phyloP scores from a whole-genome alignment of 1,140 invertebrate species.

The Drosophila trapezifrons region DNA sequence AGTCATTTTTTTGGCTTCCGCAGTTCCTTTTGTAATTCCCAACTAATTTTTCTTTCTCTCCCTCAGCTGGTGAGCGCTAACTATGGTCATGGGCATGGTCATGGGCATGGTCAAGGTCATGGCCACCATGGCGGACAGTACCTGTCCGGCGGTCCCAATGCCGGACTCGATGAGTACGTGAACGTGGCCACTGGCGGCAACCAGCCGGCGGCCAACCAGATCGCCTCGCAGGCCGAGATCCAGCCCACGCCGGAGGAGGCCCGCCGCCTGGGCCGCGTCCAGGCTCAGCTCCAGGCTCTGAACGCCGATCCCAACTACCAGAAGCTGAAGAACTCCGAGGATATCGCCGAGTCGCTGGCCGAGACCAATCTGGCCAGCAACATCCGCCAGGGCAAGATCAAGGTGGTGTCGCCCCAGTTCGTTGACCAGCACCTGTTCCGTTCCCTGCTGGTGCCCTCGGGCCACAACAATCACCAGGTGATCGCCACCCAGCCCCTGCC shows the following conservation, averaged over 20 bases:
- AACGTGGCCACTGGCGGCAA: slow-evolving; percentile 70
- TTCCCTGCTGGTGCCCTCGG: slow-evolving; percentile 76
- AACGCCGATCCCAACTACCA: slow-evolving; percentile 75
- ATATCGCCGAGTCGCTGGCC: slow-evolving; percentile 77
- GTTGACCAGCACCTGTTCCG: slow-evolving; percentile 78
- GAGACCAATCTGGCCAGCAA: slow-evolving; percentile 73
- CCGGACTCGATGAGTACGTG: slow-evolving; percentile 74
- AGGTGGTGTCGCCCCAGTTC: slow-evolving; percentile 78
- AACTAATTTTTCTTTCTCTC: slow-evolving; percentile 2
- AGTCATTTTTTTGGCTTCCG: not conserved
- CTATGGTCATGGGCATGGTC: slow-evolving; percentile 60
- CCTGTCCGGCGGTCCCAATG: slow-evolving; percentile 52
- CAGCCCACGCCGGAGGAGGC: slow-evolving; percentile 66
- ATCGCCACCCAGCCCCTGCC: slow-evolving; percentile 80
- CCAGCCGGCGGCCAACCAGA: slow-evolving; percentile 61
- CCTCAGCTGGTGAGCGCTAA: slow-evolving; percentile 70
- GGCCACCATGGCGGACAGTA: slow-evolving; percentile 39
- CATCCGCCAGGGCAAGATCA: slow-evolving; percentile 81
- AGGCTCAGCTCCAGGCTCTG: slow-evolving; percentile 75
- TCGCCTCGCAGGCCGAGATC: slow-evolving; percentile 74
- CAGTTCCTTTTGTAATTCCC: not conserved
- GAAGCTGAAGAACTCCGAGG: slow-evolving; percentile 79
- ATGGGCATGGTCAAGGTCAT: slow-evolving; percentile 20
- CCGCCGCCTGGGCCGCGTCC: slow-evolving; percentile 68
- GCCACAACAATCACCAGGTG: slow-evolving; percentile 78